A percentile compares a stretch with the other conserved stretches of the same genome.
These are phyloP conservation scores for Amblyopsis rosae DNA, from an alignment of 2,113 vertebrate species.

Conservation along the genomic window DNA sequence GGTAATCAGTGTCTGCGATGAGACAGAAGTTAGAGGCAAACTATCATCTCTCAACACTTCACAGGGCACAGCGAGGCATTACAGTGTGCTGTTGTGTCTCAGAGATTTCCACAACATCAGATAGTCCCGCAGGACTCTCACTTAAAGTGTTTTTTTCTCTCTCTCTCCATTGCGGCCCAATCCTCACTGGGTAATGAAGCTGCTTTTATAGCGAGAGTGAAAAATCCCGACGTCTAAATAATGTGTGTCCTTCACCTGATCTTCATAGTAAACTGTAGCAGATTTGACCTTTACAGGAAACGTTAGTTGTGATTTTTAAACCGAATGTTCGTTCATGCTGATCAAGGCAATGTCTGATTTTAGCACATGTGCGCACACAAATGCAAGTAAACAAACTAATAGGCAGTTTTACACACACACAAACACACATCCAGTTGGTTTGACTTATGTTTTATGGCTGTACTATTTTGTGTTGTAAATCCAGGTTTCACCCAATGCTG, in stretches of 20 bases:
- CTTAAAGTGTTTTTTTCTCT: slow-evolving; percentile 17
- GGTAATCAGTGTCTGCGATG: slow-evolving; percentile 70
- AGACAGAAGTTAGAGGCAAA: slow-evolving; percentile 70
- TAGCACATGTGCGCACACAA: slow-evolving; percentile 4
- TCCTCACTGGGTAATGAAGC: not conserved
- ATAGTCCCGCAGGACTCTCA: slow-evolving; percentile 28
- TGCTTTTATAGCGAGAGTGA: not conserved
- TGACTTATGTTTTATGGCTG: slow-evolving; percentile 56
- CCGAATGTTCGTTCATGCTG: not conserved
- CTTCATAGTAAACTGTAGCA: slow-evolving; percentile 22
- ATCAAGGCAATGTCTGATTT: slow-evolving; percentile 13
- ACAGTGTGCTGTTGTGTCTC: slow-evolving; percentile 41
- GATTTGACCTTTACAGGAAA: slow-evolving; percentile 1
- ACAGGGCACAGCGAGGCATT: slow-evolving; percentile 50
- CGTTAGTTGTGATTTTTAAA: not conserved
- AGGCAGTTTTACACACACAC: not conserved
- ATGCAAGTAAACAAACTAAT: not conserved
- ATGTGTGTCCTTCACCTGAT: slow-evolving; percentile 28
- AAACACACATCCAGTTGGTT: slow-evolving; percentile 36
- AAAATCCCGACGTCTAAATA: slow-evolving; percentile 2
- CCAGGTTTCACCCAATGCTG: slow-evolving; percentile 49
- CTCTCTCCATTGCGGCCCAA: not conserved
- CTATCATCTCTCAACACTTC: slow-evolving; percentile 67
- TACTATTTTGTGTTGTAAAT: slow-evolving; percentile 69
- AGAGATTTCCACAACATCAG: slow-evolving; percentile 38